A percentile compares a stretch with the other conserved stretches of the same genome.
Evolutionary conservation across 2,113 vertebrate genomes (phyloP).

Genomic region (Isichthys henryi): DNA sequence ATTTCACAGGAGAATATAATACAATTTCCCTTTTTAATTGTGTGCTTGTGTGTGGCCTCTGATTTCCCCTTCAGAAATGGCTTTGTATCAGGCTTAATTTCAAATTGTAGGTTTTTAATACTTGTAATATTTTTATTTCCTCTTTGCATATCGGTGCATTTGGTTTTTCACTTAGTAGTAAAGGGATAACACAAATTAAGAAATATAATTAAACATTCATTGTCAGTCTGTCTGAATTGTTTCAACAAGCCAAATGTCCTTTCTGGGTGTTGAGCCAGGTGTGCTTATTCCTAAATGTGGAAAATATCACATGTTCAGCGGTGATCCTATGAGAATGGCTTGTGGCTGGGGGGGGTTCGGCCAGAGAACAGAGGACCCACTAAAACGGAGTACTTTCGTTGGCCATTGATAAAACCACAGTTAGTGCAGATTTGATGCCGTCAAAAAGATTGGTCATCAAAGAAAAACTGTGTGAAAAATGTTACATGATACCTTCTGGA

Average conservation of each 20-base stretch:
- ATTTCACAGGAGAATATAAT: neutral
- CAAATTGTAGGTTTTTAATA: neutral
- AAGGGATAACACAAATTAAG: neutral
- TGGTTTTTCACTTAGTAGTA: neutral
- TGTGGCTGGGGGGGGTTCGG: neutral
- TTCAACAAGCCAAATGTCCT: neutral
- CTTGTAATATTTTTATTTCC: neutral
- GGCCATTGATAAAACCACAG: neutral
- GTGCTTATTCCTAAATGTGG: neutral
- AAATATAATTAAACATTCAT: neutral
- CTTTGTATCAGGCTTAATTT: neutral
- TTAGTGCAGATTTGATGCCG: neutral
- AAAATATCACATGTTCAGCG: neutral
- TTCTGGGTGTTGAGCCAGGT: neutral
- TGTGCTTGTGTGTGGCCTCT: neutral
- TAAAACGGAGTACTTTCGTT: neutral
- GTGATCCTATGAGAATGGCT: neutral
- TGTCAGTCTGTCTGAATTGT: neutral
- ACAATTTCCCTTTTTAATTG: neutral
- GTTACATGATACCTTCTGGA: neutral
- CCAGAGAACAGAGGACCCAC: neutral
- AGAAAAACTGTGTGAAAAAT: neutral
- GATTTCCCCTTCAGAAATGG: neutral
- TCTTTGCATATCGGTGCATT: neutral
- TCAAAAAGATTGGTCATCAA: neutral